Evolutionary conservation across 2,888 invertebrate genomes (phyloP).

Genomic region (Drosophila bunnanda): DNA sequence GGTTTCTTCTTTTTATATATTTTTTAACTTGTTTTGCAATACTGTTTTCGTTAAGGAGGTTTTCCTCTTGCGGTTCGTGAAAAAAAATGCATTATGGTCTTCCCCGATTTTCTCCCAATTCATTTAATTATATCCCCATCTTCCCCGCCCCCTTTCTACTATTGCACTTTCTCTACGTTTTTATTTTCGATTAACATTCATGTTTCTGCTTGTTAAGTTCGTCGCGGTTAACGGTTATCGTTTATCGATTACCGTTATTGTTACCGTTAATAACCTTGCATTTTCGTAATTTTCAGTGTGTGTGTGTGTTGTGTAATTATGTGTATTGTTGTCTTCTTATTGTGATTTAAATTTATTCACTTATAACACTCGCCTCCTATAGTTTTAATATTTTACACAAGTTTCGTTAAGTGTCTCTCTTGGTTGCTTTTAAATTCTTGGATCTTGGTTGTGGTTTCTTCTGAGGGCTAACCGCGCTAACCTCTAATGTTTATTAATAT

Average conservation of each 20-base stretch:
- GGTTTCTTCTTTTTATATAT: not conserved
- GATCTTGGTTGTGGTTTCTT: slow-evolving; percentile 56
- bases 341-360: slow-evolving; percentile 37
- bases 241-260: slow-evolving; percentile 12
- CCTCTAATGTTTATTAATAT: slow-evolving; percentile 62
- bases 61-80: slow-evolving; percentile 4
- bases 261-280: slow-evolving; percentile 7
- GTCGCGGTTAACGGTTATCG: slow-evolving; percentile 1
- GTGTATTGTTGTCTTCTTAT: slow-evolving; percentile 3
- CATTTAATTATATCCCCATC: not conserved
- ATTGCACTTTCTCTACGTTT: slow-evolving; percentile 20
- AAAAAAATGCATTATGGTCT: slow-evolving; percentile 42
- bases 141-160: not conserved
- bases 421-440: slow-evolving; percentile 70
- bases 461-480: slow-evolving; percentile 49
- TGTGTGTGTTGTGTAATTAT: slow-evolving; percentile 23
- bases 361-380: slow-evolving; percentile 47
- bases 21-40: slow-evolving; percentile 21
- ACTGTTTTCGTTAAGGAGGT: slow-evolving; percentile 29
- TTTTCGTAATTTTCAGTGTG: slow-evolving; percentile 6
- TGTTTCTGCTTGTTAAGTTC: not conserved
- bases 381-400: slow-evolving; percentile 67
- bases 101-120: slow-evolving; percentile 3
- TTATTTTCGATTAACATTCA: slow-evolving; percentile 19
- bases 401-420: slow-evolving; percentile 45